Conservation (phyloP, 2,113 vertebrate species). For the Amia ocellicauda region DNA sequence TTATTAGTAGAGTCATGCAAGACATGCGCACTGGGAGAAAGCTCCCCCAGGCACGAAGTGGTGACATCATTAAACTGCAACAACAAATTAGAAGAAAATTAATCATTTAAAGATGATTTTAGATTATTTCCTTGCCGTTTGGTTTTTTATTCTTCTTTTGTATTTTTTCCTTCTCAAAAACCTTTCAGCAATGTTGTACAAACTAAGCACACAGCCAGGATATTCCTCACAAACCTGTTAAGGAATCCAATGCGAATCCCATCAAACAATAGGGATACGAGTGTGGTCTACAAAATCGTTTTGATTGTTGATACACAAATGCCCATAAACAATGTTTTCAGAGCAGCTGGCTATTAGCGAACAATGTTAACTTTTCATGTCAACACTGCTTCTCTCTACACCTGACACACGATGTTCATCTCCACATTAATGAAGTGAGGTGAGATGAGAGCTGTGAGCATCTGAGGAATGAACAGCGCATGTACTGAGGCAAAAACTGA, state of each 20-base stretch:
- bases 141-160: no score
- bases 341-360: no score
- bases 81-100: not conserved
- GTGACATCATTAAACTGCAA: slow-evolving; percentile 27
- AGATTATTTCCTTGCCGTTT: no score
- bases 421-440: slow-evolving; percentile 23
- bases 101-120: not conserved
- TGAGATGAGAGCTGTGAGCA: slow-evolving; percentile 31
- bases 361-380: not conserved
- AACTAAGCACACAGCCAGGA: no score
- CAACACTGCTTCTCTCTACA: slow-evolving; percentile 24
- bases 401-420: slow-evolving; percentile 18
- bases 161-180: no score
- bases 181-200: no score
- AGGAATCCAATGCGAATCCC: no score
- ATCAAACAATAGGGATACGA: no score
- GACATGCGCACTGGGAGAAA: slow-evolving; percentile 24
- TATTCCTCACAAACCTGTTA: no score
- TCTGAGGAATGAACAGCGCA: slow-evolving; percentile 39
- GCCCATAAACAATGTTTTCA: no score
- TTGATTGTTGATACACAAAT: no score
- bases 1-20: slow-evolving; percentile 33
- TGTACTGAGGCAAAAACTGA: slow-evolving; percentile 48
- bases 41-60: slow-evolving; percentile 20
- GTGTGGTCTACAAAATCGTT: no score